phyloP scores from a whole-genome alignment of 2,888 invertebrate species.

The Ferdinandea cuprea region DNA sequence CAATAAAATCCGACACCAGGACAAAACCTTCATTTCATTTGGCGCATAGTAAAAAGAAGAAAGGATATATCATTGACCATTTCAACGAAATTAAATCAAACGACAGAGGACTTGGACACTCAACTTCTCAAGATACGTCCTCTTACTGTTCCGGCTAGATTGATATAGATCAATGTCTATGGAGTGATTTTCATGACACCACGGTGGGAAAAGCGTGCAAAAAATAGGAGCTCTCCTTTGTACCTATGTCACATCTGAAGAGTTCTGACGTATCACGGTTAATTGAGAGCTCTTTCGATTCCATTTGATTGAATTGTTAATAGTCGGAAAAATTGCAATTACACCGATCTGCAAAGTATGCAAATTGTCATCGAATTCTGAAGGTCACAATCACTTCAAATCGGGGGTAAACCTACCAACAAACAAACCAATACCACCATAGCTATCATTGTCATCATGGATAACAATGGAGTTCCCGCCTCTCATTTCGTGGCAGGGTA shows the following conservation, averaged over 20 bases:
- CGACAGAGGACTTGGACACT: conserved; percentile 22
- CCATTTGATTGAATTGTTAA: conserved; percentile 45
- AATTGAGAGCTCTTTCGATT: conserved; percentile 44
- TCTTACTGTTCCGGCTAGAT: background rate
- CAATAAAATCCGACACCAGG: conserved; percentile 58
- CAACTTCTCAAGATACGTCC: background rate
- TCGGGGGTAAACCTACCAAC: too few relatives aligned
- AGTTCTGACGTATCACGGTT: conserved; percentile 34
- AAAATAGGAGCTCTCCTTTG: conserved; percentile 12
- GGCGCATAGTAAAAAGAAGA: conserved; percentile 23
- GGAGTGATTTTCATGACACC: background rate
- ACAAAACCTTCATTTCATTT: conserved; percentile 23
- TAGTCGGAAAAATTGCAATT: conserved; percentile 33
- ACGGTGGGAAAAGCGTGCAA: background rate
- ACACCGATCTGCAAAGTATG: conserved; percentile 50
- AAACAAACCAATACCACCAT: conserved; percentile 9
- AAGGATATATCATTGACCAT: conserved; percentile 31
- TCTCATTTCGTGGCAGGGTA: conserved; percentile 65
- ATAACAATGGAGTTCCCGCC: conserved; percentile 54
- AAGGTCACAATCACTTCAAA: conserved; percentile 36
- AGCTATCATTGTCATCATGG: background rate
- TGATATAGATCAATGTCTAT: conserved; percentile 45
- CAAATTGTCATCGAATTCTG: conserved; percentile 43
- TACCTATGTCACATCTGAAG: too few relatives aligned
- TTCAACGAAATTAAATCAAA: conserved; percentile 48